These are phyloP conservation scores for Torymus aiolomorphi DNA, from an alignment of 2,888 invertebrate species.

Conservation along the genomic window DNA sequence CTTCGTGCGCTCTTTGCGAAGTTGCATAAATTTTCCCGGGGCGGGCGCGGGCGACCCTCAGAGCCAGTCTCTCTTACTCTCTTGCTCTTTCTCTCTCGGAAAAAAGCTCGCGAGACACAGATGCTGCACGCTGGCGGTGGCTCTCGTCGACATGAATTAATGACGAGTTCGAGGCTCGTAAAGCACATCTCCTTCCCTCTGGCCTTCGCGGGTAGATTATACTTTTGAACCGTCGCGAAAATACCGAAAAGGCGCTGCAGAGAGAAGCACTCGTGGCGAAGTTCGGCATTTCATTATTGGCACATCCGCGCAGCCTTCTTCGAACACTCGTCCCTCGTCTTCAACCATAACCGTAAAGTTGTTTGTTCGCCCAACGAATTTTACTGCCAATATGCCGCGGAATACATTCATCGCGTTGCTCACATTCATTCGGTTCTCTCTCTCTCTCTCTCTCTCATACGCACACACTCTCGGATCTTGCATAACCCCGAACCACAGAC, in stretches of 20 bases:
- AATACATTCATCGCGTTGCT: slow-evolving; percentile 40
- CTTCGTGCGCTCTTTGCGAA: slow-evolving; percentile 31
- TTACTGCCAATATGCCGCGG: slow-evolving; percentile 44
- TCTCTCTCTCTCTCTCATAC: no score
- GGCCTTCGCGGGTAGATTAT: no score
- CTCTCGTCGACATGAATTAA: slow-evolving; percentile 33
- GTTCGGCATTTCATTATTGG: slow-evolving; percentile 34
- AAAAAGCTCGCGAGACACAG: slow-evolving; percentile 22
- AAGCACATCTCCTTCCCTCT: background rate
- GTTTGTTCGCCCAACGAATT: slow-evolving; percentile 36
- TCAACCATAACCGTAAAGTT: slow-evolving; percentile 43
- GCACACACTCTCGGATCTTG: no score
- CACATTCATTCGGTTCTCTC: no score
- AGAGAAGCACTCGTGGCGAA: background rate
- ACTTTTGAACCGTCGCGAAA: no score
- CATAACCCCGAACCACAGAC: no score
- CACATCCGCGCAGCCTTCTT: slow-evolving; percentile 18
- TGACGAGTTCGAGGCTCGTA: slow-evolving; percentile 38
- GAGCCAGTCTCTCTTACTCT: no score
- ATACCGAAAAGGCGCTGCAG: no score
- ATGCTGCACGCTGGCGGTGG: background rate
- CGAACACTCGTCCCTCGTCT: slow-evolving; percentile 8
- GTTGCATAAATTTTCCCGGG: slow-evolving; percentile 39
- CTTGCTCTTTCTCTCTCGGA: background rate
- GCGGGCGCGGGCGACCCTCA: no score